Percentiles rank a stretch among this genome's conserved stretches.
phyloP scores from a whole-genome alignment of 1,140 invertebrate species.

The Drosophila tropicalis region DNA sequence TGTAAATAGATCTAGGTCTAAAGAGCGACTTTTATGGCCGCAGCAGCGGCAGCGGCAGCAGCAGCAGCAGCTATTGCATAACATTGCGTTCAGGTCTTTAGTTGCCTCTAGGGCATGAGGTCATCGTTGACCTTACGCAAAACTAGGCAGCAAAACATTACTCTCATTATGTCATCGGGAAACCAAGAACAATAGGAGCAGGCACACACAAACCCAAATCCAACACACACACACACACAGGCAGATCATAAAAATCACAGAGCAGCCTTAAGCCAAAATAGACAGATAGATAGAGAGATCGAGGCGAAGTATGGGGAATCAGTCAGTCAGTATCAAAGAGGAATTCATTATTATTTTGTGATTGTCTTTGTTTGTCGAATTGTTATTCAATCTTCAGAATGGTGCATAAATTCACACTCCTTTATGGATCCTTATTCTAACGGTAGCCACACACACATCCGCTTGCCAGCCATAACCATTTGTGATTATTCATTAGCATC shows the following conservation, averaged over 20 bases:
- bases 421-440: conserved; percentile 38
- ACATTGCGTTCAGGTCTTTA: conserved; percentile 57
- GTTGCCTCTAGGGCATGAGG: conserved; percentile 12
- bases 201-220: background rate
- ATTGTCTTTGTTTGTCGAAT: background rate
- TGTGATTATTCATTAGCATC: conserved; percentile 58
- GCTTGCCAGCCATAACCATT: conserved; percentile 45
- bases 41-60: conserved; percentile 29
- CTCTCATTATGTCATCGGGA: conserved; percentile 72
- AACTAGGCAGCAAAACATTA: conserved; percentile 23
- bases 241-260: conserved; percentile 27
- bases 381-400: conserved; percentile 50
- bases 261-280: background rate
- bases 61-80: conserved; percentile 59
- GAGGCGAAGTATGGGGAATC: too few species aligned
- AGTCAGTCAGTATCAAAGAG: background rate
- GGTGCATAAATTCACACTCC: conserved; percentile 73
- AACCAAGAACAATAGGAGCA: conserved; percentile 51
- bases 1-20: conserved; percentile 40
- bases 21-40: conserved; percentile 49
- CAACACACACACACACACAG: too few species aligned
- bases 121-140: conserved; percentile 56
- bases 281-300: background rate
- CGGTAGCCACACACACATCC: conserved; percentile 62
- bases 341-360: conserved; percentile 33